These are phyloP conservation scores for Rhyacophila evoluta DNA, from an alignment of 2,888 invertebrate genomes.

Conservation along the genomic window DNA sequence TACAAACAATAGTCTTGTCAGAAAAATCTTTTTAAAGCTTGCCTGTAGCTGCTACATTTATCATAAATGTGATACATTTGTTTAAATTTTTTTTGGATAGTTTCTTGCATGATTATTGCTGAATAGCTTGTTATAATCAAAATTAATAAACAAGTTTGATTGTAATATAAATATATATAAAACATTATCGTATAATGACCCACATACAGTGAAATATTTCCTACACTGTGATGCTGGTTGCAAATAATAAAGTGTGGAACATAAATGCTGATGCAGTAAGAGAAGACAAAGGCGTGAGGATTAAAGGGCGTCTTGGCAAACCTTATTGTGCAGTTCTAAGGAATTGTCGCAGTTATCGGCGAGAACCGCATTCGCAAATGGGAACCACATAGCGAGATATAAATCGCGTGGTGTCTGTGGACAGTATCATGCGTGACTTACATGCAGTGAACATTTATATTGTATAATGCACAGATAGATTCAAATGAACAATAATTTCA, in stretches of 20 bases:
- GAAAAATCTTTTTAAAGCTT: no score
- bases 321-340: slow-evolving; percentile 68
- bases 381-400: slow-evolving; percentile 73
- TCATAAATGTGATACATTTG: no score
- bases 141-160: no score
- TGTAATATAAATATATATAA: no score
- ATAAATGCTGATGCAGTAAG: not conserved
- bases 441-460: slow-evolving; percentile 28
- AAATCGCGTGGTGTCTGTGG: slow-evolving; percentile 70
- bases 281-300: slow-evolving; percentile 19
- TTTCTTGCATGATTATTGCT: no score
- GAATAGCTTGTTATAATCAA: no score
- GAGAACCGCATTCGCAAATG: slow-evolving; percentile 73
- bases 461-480: not conserved
- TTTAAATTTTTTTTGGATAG: no score
- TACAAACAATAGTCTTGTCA: no score
- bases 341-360: slow-evolving; percentile 68
- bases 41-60: no score
- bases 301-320: slow-evolving; percentile 58
- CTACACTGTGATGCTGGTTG: not conserved
- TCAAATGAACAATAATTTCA: slow-evolving; percentile 11
- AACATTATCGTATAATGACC: no score
- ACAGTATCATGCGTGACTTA: slow-evolving; percentile 51
- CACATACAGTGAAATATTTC: no score
- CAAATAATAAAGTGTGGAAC: slow-evolving; percentile 1